Evolutionary conservation across 2,797 vertebrate genomes (phyloP).

Genomic region (Eupleurogrammus muticus): DNA sequence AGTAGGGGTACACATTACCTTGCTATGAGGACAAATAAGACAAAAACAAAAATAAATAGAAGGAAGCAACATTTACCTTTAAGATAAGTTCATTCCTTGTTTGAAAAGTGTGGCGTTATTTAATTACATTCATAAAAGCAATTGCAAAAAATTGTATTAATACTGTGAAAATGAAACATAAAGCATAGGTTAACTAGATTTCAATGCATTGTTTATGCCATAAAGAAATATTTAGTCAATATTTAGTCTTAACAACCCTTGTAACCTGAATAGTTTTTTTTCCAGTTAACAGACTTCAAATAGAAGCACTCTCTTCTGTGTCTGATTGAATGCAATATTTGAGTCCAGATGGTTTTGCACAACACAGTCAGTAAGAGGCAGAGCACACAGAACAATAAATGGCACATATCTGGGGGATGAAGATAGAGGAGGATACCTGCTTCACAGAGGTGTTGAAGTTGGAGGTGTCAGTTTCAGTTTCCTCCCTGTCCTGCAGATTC

Average conservation of each 20-base stretch:
- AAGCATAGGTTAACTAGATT: too few relatives aligned
- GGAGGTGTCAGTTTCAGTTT: conserved; percentile 3
- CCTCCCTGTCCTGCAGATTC: conserved; percentile 1
- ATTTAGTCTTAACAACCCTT: too few relatives aligned
- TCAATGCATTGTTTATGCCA: too few relatives aligned
- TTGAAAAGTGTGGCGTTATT: background rate
- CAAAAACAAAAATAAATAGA: background rate
- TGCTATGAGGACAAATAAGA: background rate
- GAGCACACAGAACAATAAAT: background rate
- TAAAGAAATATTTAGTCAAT: too few relatives aligned
- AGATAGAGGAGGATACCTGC: conserved; percentile 2
- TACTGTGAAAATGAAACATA: too few relatives aligned
- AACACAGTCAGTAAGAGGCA: background rate
- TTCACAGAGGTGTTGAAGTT: conserved; percentile 9
- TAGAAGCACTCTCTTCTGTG: too few relatives aligned
- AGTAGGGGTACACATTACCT: background rate
- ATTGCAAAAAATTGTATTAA: too few relatives aligned
- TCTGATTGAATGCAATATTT: too few relatives aligned
- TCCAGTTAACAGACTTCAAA: too few relatives aligned
- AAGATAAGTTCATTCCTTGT: background rate
- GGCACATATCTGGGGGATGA: background rate
- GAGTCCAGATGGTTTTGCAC: background rate
- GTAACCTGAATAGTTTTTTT: too few relatives aligned
- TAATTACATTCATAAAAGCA: too few relatives aligned
- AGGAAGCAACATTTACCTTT: background rate